Conservation (phyloP, 2,797 vertebrate species). For the Lacerta bilineata region DNA sequence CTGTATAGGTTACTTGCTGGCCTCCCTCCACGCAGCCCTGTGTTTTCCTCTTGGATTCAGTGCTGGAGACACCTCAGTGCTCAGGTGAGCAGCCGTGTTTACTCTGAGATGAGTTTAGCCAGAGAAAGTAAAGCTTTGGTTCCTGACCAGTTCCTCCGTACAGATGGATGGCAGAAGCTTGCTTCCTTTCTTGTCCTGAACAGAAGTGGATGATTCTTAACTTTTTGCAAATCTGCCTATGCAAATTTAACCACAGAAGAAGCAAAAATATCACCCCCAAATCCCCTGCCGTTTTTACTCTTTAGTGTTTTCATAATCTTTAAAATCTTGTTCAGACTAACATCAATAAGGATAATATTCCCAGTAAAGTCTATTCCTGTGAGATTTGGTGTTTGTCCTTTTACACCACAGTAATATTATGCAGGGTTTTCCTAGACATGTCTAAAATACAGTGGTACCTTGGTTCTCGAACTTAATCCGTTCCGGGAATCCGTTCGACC, state of each 20-base stretch:
- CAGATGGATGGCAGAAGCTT: neutral
- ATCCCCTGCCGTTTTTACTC: neutral
- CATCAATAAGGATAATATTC: neutral
- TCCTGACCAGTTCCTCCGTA: neutral
- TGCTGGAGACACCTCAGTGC: conserved; percentile 88
- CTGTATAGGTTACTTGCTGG: conserved; percentile 84
- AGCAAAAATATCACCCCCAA: neutral
- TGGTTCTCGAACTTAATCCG: too few species aligned
- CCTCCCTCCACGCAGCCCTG: conserved; percentile 84
- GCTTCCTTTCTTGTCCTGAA: neutral
- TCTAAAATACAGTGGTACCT: neutral
- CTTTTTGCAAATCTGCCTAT: neutral
- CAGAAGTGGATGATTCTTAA: neutral
- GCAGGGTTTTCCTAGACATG: neutral
- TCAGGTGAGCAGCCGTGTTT: conserved; percentile 76
- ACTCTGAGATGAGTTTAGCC: neutral
- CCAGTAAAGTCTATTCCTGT: neutral
- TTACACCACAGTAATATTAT: neutral
- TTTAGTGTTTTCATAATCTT: neutral
- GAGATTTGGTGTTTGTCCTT: neutral
- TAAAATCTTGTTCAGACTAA: neutral
- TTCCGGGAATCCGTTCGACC: too few species aligned
- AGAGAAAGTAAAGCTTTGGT: neutral
- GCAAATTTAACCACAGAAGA: neutral
- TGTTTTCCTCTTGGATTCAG: conserved; percentile 88